Base-by-base conservation (phyloP, 2,113 vertebrate species). In the Ochotona curzoniae region DNA sequence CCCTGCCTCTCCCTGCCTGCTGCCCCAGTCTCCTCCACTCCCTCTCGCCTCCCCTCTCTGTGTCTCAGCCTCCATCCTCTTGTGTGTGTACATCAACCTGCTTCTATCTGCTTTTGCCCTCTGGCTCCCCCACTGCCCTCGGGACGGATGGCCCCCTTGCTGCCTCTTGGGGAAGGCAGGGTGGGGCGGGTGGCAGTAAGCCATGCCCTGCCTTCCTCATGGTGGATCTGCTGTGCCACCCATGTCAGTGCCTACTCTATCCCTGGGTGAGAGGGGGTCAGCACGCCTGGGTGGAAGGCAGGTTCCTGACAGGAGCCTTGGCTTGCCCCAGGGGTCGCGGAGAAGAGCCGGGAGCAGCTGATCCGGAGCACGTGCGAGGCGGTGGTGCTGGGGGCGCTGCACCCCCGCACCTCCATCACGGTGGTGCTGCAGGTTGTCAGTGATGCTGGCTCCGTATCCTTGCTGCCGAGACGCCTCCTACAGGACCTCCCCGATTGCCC, bases 391-490 rank as follows among this genome's bases (percentile, higher is more conserved):
- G 96, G 98, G 8, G 93, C 81, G 0, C 98, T 99, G 83, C 99
- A 99, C 81, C 99, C 99, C 7, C 98, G 99, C 1, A 99, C 99
- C 0, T 99, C 99, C 44, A 97, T 99, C 96, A 99, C 98, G 0
- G 95, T 99, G 3, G 92, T 99, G 7, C 98, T 99, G 23, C 99
- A 99, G 96, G 98, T 99, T 26, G 51, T 99, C 66, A 99, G 99
- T 0, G 98, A 99, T 0, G 98, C 98, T 0, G 99, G 99, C 20
- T 99, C 99, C 0, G 99, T 99, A 99, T 99, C 99, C 99, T 99
- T 97, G 64, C 26, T 15, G n/a, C 51, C 67, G 25, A 26, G 78
- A 17, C 4, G 0, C 28, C 64, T 20, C 60, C 69, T 60, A 30
- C 60, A 35, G 83, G 18, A 32, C 35, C 71, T 67, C 28, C n/a